Percentiles rank a stretch among this genome's conserved stretches.
phyloP scores from a whole-genome alignment of 2,797 vertebrate species.

The Urocyon cinereoargenteus region DNA sequence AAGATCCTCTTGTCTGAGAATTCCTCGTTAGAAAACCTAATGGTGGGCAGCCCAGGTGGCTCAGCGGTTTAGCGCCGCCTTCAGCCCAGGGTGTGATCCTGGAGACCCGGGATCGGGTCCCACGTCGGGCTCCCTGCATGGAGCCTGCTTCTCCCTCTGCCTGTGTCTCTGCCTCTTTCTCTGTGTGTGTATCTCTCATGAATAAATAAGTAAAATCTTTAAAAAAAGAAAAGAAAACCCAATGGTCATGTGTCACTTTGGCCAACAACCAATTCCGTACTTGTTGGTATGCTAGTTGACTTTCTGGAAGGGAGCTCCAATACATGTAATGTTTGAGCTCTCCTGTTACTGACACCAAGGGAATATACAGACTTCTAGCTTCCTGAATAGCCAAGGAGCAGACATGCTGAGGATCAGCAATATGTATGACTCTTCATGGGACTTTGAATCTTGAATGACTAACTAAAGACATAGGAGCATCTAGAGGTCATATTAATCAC shows the following conservation, averaged over 20 bases:
- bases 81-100: too few species aligned
- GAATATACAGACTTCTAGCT: neutral
- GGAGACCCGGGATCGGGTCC: too few species aligned
- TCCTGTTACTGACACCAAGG: neutral
- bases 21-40: neutral
- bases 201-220: too few species aligned
- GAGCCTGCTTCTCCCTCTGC: too few species aligned
- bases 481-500: neutral
- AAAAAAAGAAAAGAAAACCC: too few species aligned
- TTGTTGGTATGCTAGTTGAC: neutral
- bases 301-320: neutral
- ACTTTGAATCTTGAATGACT: neutral
- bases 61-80: too few species aligned
- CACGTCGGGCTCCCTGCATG: too few species aligned
- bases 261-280: neutral
- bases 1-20: neutral
- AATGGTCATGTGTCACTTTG: neutral
- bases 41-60: too few species aligned
- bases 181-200: too few species aligned
- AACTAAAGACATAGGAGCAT: constrained; percentile 13
- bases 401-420: neutral
- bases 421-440: neutral
- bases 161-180: too few species aligned
- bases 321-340: neutral
- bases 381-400: neutral